A percentile compares a stretch with the other conserved stretches of the same genome.
phyloP scores from a whole-genome alignment of 1,140 invertebrate species.

The Octopus sinensis region DNA sequence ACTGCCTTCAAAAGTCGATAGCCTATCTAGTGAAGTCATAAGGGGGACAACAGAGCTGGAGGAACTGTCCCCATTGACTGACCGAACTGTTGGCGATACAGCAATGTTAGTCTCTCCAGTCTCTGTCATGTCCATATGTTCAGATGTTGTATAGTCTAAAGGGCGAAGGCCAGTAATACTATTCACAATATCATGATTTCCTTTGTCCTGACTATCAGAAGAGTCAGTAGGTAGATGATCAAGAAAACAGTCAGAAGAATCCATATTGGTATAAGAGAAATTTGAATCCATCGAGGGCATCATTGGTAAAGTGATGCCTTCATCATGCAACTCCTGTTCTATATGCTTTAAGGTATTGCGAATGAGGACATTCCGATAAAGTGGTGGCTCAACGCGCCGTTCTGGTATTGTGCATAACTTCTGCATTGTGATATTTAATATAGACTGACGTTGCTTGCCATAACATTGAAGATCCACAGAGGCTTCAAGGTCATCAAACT shows the following conservation, averaged over 20 bases:
- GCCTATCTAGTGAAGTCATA: conserved; percentile 21
- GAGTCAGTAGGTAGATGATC: conserved; percentile 34
- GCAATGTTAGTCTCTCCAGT: background rate
- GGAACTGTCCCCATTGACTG: background rate
- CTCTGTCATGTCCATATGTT: conserved; percentile 13
- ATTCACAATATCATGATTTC: conserved; percentile 13
- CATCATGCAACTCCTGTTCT: conserved; percentile 84
- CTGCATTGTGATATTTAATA: conserved; percentile 87
- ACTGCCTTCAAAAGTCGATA: conserved; percentile 25
- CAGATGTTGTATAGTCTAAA: background rate
- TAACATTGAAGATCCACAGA: conserved; percentile 25
- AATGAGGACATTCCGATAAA: conserved; percentile 88
- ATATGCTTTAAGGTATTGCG: conserved; percentile 88
- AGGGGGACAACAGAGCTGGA: conserved; percentile 18
- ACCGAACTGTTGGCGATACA: background rate
- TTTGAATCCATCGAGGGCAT: conserved; percentile 37
- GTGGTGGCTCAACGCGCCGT: conserved; percentile 69
- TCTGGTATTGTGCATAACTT: conserved; percentile 77
- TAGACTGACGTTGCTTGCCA: conserved; percentile 70
- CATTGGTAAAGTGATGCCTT: conserved; percentile 59
- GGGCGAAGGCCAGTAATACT: background rate
- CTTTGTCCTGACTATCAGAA: background rate
- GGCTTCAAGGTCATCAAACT: conserved; percentile 36
- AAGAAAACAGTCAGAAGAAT: conserved; percentile 29
- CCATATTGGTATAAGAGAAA: conserved; percentile 27